Percentiles rank a stretch among this genome's conserved stretches.
phyloP scores from a whole-genome alignment of 53 echinoderm and acorn worm species.

The Actinopyga echinites region DNA sequence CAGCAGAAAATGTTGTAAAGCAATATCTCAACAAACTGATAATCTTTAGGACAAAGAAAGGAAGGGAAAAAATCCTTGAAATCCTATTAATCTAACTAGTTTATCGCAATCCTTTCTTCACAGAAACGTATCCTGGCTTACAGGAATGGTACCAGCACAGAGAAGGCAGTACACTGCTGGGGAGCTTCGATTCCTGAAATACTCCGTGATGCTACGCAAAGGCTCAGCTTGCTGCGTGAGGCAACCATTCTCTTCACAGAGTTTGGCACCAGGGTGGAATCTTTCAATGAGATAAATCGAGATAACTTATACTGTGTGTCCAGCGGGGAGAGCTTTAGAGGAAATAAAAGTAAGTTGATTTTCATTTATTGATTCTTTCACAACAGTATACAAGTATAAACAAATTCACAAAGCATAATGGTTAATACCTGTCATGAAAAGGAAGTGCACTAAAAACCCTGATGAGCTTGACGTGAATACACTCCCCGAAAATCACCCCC shows the following conservation, averaged over 20 bases:
- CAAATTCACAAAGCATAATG: too few relatives aligned
- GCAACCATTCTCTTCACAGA: constrained; percentile 69
- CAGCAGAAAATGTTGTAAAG: too few relatives aligned
- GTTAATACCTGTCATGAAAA: too few relatives aligned
- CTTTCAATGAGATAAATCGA: constrained; percentile 66
- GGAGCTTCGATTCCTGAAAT: constrained; percentile 69
- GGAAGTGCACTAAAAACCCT: too few relatives aligned
- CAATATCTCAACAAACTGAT: too few relatives aligned
- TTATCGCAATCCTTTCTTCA: not conserved
- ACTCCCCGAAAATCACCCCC: too few relatives aligned
- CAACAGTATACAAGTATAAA: too few relatives aligned
- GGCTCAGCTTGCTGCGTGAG: constrained; percentile 60
- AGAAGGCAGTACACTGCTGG: constrained; percentile 66
- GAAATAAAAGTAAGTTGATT: constrained; percentile 61
- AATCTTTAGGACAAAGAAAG: too few relatives aligned
- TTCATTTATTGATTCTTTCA: too few relatives aligned
- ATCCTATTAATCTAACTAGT: not conserved
- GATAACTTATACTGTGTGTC: constrained; percentile 79
- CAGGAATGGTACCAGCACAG: constrained; percentile 68
- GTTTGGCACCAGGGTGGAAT: constrained; percentile 49
- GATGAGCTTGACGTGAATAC: too few relatives aligned
- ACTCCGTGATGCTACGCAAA: constrained; percentile 56
- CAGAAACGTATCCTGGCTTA: constrained; percentile 88
- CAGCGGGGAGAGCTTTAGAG: constrained; percentile 63
- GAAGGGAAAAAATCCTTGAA: not conserved